Evolutionary conservation across 2,888 invertebrate species (phyloP).

Genomic region (Calameuta idolon): DNA sequence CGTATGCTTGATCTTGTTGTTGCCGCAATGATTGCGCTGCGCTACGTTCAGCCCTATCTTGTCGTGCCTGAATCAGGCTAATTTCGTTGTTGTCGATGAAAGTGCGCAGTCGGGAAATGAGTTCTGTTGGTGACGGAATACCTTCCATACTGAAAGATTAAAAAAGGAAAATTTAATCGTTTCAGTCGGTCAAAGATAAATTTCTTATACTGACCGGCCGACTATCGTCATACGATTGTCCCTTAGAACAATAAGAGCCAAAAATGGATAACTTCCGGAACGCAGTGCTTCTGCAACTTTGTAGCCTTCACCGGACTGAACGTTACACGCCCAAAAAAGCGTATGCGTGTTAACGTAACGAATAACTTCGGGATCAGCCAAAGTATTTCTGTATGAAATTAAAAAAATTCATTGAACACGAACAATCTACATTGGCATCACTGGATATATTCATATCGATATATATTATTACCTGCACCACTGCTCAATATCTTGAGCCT

Average conservation of each 20-base stretch:
- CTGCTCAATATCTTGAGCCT: slow-evolving; percentile 80
- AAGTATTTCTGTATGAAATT: slow-evolving; percentile 73
- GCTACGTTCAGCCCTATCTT: slow-evolving; percentile 86
- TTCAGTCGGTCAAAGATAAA: background rate
- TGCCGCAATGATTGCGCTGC: slow-evolving; percentile 88
- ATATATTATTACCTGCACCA: slow-evolving; percentile 79
- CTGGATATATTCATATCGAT: slow-evolving; percentile 5
- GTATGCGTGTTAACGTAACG: slow-evolving; percentile 86
- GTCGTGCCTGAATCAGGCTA: slow-evolving; percentile 86
- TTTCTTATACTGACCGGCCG: slow-evolving; percentile 68
- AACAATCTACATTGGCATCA: background rate
- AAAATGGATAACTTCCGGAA: slow-evolving; percentile 83
- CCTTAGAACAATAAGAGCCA: slow-evolving; percentile 90
- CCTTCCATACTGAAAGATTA: slow-evolving; percentile 80
- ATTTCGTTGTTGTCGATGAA: slow-evolving; percentile 89
- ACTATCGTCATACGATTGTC: slow-evolving; percentile 95
- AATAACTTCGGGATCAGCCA: slow-evolving; percentile 79
- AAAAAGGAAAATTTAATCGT: background rate
- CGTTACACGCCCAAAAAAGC: slow-evolving; percentile 94
- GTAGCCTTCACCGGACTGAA: slow-evolving; percentile 90
- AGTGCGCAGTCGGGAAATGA: slow-evolving; percentile 79
- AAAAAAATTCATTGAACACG: slow-evolving; percentile 37
- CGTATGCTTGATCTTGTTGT: slow-evolving; percentile 94
- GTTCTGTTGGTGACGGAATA: slow-evolving; percentile 77
- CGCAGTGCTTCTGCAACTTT: slow-evolving; percentile 90